Base-by-base conservation (phyloP, 2,113 vertebrate species). In the Nymphicus hollandicus region DNA sequence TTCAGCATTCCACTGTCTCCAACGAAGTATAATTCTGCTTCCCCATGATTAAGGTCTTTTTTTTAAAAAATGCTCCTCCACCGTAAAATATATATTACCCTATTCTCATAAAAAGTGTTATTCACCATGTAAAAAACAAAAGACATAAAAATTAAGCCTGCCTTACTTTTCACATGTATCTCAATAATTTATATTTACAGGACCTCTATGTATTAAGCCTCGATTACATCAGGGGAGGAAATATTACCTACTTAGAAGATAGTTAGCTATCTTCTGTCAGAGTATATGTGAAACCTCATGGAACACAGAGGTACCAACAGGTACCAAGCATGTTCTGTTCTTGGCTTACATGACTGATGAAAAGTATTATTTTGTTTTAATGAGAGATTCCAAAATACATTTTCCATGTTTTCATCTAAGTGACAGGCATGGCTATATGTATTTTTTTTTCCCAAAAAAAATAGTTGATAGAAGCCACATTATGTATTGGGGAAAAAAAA, bases 331-430 rank as follows among this genome's bases (percentile, higher is more conserved):
- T 5, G 13, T 64, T 7, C 74, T 64, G 16, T 47, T 68, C 12
- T 31, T 76, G 47, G 11, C 12, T 71, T 49, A 44, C 0, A 13
- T 49, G 31, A 86, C 1, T 22, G 8, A 49, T 44, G 13, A 74
- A 81, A 81, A 70, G 29, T 65, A 80, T 0, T 18, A 3, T 15
- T 56, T 91, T 87, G 41, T 61, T 2, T 33, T 90, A 66, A 61
- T 52, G 15, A 72, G 4, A 56, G 4, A 49, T 60, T 35, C 27
- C 17, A 0, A 6, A 16, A 44, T 39, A 23, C 0, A 1, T 64
- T 89, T 68, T 37, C 10, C 4, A 28, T 37, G 22, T 8, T 68
- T 95, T 53, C 28, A 83, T 14, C 7, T 58, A 64, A 43, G 15
- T 52, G 74, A 31, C 28, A 80, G 28, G 10, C n/a, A 63, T 49